Percentiles rank a stretch among this genome's conserved stretches.
phyloP scores from a whole-genome alignment of 2,797 vertebrate species.

The Harpagifer antarcticus region DNA sequence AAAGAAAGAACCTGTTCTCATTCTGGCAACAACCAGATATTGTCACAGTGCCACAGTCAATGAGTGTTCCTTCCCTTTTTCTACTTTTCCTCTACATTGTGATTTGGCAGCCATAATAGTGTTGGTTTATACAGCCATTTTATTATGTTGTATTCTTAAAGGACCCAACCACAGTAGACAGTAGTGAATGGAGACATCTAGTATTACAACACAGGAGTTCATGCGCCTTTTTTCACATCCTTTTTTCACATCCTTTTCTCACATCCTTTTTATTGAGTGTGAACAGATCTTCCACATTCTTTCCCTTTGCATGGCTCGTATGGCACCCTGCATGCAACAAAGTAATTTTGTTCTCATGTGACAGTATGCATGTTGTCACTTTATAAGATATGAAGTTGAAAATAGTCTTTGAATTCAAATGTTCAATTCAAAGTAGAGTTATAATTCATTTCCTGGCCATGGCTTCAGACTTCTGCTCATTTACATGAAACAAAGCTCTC shows the following conservation, averaged over 20 bases:
- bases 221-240: conserved; percentile 26
- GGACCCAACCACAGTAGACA: conserved; percentile 1
- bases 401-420: conserved; percentile 47
- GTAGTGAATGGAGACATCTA: conserved; percentile 32
- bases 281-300: conserved; percentile 40
- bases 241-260: conserved; percentile 6
- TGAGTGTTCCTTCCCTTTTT: conserved; percentile 3
- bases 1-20: conserved; percentile 28
- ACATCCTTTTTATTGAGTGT: conserved; percentile 26
- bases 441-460: conserved; percentile 27
- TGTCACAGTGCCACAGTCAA: conserved; percentile 12
- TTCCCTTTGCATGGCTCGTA: conserved; percentile 83
- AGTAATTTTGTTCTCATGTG: conserved; percentile 48
- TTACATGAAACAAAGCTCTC: conserved; percentile 32
- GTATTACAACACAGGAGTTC: conserved; percentile 4
- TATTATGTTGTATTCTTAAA: conserved; percentile 29
- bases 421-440: background rate
- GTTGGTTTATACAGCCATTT: conserved; percentile 3
- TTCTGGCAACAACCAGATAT: conserved; percentile 36
- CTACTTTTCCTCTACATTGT: conserved; percentile 2
- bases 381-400: conserved; percentile 54
- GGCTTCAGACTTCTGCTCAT: conserved; percentile 26
- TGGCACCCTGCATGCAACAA: conserved; percentile 54
- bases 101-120: conserved; percentile 20
- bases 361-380: conserved; percentile 79